phyloP scores from a whole-genome alignment of 2,797 vertebrate genomes.

The Vireo griseus region DNA sequence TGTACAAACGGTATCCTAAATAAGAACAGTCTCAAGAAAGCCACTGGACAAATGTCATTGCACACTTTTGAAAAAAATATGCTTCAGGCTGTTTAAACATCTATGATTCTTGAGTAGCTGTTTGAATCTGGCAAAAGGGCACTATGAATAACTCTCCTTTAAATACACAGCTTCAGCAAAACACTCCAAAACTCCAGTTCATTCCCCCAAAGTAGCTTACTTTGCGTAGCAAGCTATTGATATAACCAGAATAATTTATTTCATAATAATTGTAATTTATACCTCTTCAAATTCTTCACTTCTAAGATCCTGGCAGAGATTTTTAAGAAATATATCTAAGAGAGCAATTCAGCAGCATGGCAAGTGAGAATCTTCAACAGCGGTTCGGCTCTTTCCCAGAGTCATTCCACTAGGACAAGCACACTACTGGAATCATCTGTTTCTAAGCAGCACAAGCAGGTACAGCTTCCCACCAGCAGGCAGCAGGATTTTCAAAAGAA shows the following conservation, averaged over 20 bases:
- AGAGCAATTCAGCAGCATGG: not conserved
- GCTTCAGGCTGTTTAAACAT: not conserved
- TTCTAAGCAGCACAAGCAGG: not conserved
- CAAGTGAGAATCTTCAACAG: not conserved
- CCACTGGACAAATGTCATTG: not conserved
- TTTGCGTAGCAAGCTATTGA: not conserved
- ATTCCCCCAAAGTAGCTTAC: not conserved
- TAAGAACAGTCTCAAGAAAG: not conserved
- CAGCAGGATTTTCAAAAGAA: not conserved
- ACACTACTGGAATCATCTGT: not conserved
- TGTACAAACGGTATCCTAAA: not conserved
- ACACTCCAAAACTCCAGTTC: not conserved
- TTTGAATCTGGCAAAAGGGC: not conserved
- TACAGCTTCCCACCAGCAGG: not conserved
- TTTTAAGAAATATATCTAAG: not conserved
- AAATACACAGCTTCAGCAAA: constrained; percentile 1
- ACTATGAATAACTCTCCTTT: not conserved
- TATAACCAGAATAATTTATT: not conserved
- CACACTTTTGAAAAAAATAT: not conserved
- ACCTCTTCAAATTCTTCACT: not conserved
- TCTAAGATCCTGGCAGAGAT: not conserved
- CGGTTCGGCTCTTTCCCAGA: not conserved
- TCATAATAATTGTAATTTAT: not conserved
- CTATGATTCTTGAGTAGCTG: not conserved
- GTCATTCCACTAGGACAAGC: constrained; percentile 4